These are phyloP conservation scores for Tipula helvola DNA, from an alignment of 2,888 invertebrate genomes.

Conservation along the genomic window DNA sequence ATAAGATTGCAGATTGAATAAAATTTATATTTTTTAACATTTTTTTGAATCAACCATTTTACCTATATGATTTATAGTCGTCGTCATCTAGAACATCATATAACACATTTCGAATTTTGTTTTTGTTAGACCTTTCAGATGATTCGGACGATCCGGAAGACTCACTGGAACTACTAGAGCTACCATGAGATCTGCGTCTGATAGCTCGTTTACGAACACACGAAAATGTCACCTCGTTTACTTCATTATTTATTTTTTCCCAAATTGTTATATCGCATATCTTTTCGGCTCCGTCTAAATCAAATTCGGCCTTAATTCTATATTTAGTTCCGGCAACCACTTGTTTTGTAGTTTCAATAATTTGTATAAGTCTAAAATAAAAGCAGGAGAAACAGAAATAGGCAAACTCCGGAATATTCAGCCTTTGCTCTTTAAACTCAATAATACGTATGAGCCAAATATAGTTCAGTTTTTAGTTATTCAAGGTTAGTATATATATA, in stretches of 20 bases:
- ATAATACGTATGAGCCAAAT: too few relatives aligned
- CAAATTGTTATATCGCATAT: constrained; percentile 36
- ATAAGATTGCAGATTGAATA: not conserved
- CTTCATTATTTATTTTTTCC: constrained; percentile 26
- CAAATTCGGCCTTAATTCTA: constrained; percentile 27
- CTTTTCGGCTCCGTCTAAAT: constrained; percentile 34
- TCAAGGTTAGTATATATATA: too few relatives aligned
- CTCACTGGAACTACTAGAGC: not conserved
- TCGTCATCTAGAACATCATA: not conserved
- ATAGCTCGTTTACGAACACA: not conserved
- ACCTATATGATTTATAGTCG: not conserved
- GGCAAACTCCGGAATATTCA: too few relatives aligned
- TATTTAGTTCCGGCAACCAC: constrained; percentile 41
- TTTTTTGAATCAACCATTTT: not conserved
- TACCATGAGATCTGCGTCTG: not conserved
- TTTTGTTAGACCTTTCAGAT: not conserved
- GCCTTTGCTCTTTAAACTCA: too few relatives aligned
- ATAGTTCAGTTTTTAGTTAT: too few relatives aligned
- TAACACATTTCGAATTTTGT: not conserved
- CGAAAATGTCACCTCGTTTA: not conserved
- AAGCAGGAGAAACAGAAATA: not conserved
- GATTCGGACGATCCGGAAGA: not conserved
- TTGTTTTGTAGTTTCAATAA: constrained; percentile 36
- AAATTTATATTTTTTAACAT: not conserved
- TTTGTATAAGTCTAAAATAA: constrained; percentile 23